A percentile compares a stretch with the other conserved stretches of the same genome.
phyloP scores from a whole-genome alignment of 1,140 invertebrate genomes.

The Drosophila arawakana region DNA sequence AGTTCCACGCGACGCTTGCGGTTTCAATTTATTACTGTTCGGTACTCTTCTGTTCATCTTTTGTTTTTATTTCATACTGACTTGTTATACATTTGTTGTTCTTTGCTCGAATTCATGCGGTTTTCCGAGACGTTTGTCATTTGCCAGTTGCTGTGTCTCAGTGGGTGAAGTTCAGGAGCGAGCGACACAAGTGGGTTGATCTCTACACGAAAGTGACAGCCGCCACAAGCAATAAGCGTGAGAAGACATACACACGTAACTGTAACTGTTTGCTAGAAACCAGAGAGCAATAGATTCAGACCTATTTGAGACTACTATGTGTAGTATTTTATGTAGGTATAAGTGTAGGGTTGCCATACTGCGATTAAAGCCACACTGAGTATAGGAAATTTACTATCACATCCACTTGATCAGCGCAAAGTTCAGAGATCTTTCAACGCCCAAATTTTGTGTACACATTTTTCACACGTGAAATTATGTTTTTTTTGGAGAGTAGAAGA shows the following conservation, averaged over 20 bases:
- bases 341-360: constrained; percentile 22
- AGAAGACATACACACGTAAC: constrained; percentile 31
- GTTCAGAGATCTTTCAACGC: constrained; percentile 11
- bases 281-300: background rate
- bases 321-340: too few relatives aligned
- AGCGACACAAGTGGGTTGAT: constrained; percentile 63
- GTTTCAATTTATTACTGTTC: constrained; percentile 47
- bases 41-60: constrained; percentile 38
- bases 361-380: constrained; percentile 13
- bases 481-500: background rate
- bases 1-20: constrained; percentile 59
- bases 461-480: constrained; percentile 25
- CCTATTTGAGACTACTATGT: too few relatives aligned
- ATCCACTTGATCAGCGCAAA: constrained; percentile 29
- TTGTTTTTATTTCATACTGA: constrained; percentile 47
- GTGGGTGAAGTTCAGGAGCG: constrained; percentile 76
- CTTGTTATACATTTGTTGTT: too few relatives aligned
- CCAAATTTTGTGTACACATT: background rate
- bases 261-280: background rate
- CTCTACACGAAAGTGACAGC: constrained; percentile 64
- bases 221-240: constrained; percentile 38
- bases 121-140: constrained; percentile 44
- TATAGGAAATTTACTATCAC: background rate
- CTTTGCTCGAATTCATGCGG: constrained; percentile 63
- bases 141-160: constrained; percentile 15